Conservation (phyloP, 2,888 invertebrate genomes). For the Coremacera marginata region DNA sequence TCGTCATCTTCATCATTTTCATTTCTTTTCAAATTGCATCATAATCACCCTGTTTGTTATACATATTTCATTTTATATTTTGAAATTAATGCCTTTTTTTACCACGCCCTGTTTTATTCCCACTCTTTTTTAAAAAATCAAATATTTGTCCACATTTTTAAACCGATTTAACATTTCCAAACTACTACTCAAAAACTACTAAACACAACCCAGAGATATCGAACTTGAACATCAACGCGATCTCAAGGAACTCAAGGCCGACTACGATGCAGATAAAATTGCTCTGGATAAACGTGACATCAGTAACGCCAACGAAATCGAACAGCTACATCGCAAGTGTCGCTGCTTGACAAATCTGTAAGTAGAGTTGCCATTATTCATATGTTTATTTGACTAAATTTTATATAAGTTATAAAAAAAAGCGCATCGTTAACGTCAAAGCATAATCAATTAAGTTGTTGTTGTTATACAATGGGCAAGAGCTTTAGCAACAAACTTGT, state of each 20-base stretch:
- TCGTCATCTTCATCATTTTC: background rate
- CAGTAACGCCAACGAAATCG: constrained; percentile 72
- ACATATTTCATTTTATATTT: background rate
- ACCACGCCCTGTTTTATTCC: background rate
- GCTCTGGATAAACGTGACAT: constrained; percentile 69
- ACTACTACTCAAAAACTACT: constrained; percentile 26
- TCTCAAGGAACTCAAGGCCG: constrained; percentile 67
- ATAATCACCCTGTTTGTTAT: background rate
- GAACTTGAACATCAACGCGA: constrained; percentile 68
- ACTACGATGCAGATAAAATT: constrained; percentile 66
- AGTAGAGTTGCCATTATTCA: constrained; percentile 57
- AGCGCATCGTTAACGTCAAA: background rate
- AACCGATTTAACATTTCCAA: background rate
- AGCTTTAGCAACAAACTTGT: background rate
- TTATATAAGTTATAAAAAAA: background rate
- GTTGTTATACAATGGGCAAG: constrained; percentile 12
- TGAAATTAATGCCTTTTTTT: background rate
- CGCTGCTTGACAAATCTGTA: constrained; percentile 73
- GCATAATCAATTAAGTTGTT: background rate
- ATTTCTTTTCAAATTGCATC: background rate
- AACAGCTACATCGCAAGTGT: constrained; percentile 73
- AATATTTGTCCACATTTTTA: background rate
- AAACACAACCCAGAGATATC: constrained; percentile 68
- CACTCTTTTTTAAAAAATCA: background rate
- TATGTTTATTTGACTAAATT: background rate